A percentile compares a stretch with the other conserved stretches of the same genome.
Conservation (phyloP, 2,113 vertebrate species). For the Carassius auratus region DNA sequence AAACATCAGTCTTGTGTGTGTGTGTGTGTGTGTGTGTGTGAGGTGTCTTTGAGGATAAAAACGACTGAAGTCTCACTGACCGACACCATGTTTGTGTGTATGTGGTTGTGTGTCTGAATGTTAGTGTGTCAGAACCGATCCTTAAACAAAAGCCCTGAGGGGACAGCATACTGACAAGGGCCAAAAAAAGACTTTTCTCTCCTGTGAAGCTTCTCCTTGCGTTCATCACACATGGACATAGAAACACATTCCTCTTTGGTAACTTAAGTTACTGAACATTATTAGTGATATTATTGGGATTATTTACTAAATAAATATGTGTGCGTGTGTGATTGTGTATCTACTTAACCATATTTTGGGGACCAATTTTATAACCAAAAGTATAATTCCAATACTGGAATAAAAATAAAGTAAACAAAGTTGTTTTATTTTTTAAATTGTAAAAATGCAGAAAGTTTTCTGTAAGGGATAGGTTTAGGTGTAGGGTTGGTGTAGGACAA, state of each 20-base stretch:
- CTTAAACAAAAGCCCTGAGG: background rate
- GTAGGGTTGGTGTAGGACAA: too few species aligned
- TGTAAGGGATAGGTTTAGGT: too few species aligned
- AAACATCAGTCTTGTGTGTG: slow-evolving; percentile 38
- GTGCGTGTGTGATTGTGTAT: too few species aligned
- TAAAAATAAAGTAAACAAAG: too few species aligned
- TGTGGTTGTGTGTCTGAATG: slow-evolving; percentile 21
- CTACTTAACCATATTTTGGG: too few species aligned
- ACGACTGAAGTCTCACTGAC: slow-evolving; percentile 25
- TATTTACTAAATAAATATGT: background rate
- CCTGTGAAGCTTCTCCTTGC: background rate
- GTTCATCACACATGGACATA: background rate
- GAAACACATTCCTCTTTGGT: background rate
- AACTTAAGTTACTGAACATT: background rate
- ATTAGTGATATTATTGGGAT: background rate
- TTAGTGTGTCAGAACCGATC: slow-evolving; percentile 14
- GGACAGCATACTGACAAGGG: background rate
- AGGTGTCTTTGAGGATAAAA: slow-evolving; percentile 44
- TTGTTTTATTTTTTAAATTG: too few species aligned
- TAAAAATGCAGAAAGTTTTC: too few species aligned
- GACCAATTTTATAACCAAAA: too few species aligned
- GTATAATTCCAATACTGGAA: too few species aligned
- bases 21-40: slow-evolving; percentile 1
- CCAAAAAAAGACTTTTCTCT: background rate
- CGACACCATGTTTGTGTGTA: background rate